phyloP scores from a whole-genome alignment of 2,888 invertebrate species.

The Ophonus ardosiacus region DNA sequence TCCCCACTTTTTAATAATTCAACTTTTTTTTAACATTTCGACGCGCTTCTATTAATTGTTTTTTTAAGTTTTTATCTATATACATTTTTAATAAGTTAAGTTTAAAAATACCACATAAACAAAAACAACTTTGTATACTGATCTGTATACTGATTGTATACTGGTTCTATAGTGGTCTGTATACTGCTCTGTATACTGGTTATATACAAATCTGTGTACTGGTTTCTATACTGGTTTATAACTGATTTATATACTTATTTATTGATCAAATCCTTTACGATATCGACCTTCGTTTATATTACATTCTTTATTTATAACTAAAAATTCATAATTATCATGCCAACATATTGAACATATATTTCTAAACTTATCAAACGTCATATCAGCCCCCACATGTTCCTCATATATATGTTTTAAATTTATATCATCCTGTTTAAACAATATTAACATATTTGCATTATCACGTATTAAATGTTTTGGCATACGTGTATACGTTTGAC shows the following conservation, averaged over 20 bases:
- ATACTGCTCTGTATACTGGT: no score
- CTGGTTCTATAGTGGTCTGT: no score
- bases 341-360: slow-evolving; percentile 63
- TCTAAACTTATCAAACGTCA: slow-evolving; percentile 70
- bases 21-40: no score
- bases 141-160: no score
- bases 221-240: not conserved
- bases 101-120: no score
- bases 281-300: slow-evolving; percentile 68
- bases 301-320: slow-evolving; percentile 62
- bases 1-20: no score
- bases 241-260: slow-evolving; percentile 52
- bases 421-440: slow-evolving; percentile 71
- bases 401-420: slow-evolving; percentile 71
- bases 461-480: slow-evolving; percentile 71
- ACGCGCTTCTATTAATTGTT: no score
- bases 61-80: no score
- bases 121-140: no score
- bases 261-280: slow-evolving; percentile 69
- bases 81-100: no score
- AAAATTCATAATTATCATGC: not conserved
- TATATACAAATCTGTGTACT: no score
- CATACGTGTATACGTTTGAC: slow-evolving; percentile 70
- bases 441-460: slow-evolving; percentile 70
- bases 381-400: slow-evolving; percentile 68